A percentile compares a stretch with the other conserved stretches of the same genome.
These are phyloP conservation scores for Manis crassicaudata DNA, from an alignment of 2,797 vertebrate genomes.

Conservation along the genomic window DNA sequence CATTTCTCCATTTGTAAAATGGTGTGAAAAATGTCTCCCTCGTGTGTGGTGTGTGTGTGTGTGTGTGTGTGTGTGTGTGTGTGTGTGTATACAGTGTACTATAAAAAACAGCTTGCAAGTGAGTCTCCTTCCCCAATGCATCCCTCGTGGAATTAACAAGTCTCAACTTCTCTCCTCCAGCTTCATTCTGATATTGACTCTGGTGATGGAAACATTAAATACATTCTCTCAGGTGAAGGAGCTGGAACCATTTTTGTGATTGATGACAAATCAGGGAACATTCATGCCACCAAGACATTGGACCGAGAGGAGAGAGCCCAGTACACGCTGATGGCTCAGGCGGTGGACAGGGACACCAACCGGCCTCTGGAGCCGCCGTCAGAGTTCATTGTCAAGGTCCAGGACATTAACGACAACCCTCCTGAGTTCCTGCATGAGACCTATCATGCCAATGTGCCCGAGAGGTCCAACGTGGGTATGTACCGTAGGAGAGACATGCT, in stretches of 20 bases:
- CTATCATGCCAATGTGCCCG: constrained; percentile 96
- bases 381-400: constrained; percentile 99
- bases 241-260: constrained; percentile 99
- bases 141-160: constrained; percentile 31
- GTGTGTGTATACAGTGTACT: too few species aligned
- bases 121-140: not conserved
- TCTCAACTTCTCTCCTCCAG: constrained; percentile 84
- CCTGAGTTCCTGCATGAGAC: constrained; percentile 97
- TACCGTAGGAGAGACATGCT: constrained; percentile 49
- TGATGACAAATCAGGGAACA: constrained; percentile 99
- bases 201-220: constrained; percentile 96
- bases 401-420: constrained; percentile 99
- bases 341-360: constrained; percentile 95
- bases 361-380: constrained; percentile 97
- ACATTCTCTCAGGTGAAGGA: constrained; percentile 98
- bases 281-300: constrained; percentile 98
- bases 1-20: not conserved
- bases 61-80: not conserved
- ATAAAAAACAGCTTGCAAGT: not conserved
- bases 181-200: constrained; percentile 98
- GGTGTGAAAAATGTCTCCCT: not conserved
- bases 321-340: constrained; percentile 97
- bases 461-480: constrained; percentile 99
- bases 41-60: too few species aligned
- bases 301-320: constrained; percentile 98